Percentiles rank a stretch among this genome's conserved stretches.
These are phyloP conservation scores for Equus quagga DNA, from an alignment of 2,113 vertebrate species.

Conservation along the genomic window DNA sequence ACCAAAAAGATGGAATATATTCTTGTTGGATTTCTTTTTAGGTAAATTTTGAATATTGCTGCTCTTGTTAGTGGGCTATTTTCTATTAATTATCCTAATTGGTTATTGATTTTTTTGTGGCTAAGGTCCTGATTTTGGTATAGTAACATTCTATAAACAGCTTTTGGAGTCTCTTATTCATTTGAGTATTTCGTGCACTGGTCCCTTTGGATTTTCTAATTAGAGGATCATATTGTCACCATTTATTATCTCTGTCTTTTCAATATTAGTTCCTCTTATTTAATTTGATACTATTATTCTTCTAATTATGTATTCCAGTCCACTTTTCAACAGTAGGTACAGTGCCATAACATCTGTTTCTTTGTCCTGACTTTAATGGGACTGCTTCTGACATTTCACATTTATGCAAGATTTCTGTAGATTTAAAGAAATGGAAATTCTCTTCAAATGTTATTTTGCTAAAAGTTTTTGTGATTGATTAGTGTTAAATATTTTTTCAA, in stretches of 20 bases:
- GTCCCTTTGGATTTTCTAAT: conserved; percentile 51
- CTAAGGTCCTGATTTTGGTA: background rate
- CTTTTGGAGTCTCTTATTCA: background rate
- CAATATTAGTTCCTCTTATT: background rate
- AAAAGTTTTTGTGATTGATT: background rate
- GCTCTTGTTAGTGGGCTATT: background rate
- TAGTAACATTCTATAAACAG: background rate
- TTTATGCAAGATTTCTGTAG: background rate
- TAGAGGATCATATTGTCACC: background rate
- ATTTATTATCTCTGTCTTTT: conserved; percentile 33
- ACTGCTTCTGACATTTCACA: conserved; percentile 15
- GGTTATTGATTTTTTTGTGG: conserved; percentile 1
- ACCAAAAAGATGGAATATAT: background rate
- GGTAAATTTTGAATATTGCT: conserved; percentile 9
- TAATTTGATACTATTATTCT: conserved; percentile 13
- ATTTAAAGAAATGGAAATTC: conserved; percentile 9
- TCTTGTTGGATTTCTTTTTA: conserved; percentile 6
- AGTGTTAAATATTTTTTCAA: background rate
- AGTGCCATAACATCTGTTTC: background rate
- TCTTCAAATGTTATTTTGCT: conserved; percentile 20
- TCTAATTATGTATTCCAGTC: background rate
- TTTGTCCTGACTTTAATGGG: background rate
- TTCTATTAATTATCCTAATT: conserved; percentile 51
- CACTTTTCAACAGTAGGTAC: conserved; percentile 2
- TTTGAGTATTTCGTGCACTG: conserved; percentile 12